Base-by-base conservation (phyloP, 2,797 vertebrate species). In the Sebastes steindachneri region DNA sequence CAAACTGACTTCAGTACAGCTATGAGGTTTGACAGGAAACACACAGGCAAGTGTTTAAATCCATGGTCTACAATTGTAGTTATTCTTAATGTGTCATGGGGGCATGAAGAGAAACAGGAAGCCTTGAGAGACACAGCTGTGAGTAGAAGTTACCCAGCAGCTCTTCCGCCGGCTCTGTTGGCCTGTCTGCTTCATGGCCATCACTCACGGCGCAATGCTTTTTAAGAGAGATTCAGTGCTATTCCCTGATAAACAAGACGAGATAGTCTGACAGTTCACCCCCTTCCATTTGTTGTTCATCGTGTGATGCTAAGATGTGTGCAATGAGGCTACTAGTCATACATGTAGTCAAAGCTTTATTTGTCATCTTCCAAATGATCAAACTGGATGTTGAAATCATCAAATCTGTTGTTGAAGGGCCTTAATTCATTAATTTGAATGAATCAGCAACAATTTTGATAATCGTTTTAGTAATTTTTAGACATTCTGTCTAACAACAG, bases 81-180 rank as follows among this genome's bases (percentile, higher is more conserved):
- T 72, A 66, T 78, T 80, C 10, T 68, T 69, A 82, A 86, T 76
- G 75, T 83, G 77, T 86, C 73, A 68, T 11, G 23, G 74, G 68
- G 67, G 67, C 83, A 66, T 64, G 29, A 68, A 73, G 64, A 68
- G 41, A 75, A 84, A 73, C 14, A 29, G 29, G 28, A 70, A 77
- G 65, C 68, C 37, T 74, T 62, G 66, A 79, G 83, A 85, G 67
- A 67, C 75, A 33, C 89, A 89, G 85, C 84, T 93, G 90, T 75
- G 73, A 74, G 74, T 68, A 37, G 65, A 83, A 80, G 73, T 82
- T 83, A 75, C 37, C 51, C 68, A 48, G 58, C 19, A n/a, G 63
- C 19, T 82, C 68, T 37, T 86, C 86, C 57, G 66, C 3, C 0
- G 78, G 90, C 82, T 80, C 53, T 37, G 75, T 75, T 74, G 73